Evolutionary conservation across 2,888 invertebrate species (phyloP), one percentile per base, ranked within the genome.

Genomic region (Chrysolina oricalcia): DNA sequence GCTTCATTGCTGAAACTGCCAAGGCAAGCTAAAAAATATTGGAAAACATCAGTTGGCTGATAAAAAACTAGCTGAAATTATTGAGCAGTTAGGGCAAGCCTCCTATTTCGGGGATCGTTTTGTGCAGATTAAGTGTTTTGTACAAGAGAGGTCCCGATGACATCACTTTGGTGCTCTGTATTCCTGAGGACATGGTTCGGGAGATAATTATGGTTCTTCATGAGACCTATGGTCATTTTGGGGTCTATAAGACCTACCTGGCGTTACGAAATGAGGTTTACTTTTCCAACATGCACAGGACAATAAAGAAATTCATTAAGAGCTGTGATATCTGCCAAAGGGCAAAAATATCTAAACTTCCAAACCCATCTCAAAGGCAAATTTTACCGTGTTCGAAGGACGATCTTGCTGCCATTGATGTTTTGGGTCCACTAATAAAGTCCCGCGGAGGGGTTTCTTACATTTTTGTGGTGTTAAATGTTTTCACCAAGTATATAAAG

Each of bases 291-390:
- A 50, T 50, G 19, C 11, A 50, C 2, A 15, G n/a, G 0, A 9
- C 10, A 3, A 50, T 17, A 10, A 19, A 50, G 19, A 50, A 50
- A 17, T 50, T 2, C 50, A 17, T 78, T 50, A 23, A 65, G 15
- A 63, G 53, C 11, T 78, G 74, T 65, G 69, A 65, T 10, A 68
- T 76, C 35, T 78, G 76, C 35, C 76, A 74, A 43, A 76, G 73
- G 23, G 21, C 70, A 11, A 72, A 77, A 67, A 27, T 27, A 27
- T 27, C 27, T 5, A 27, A 27, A 41, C 50, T 64, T 48, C 64
- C 19, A 11, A 62, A 62, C 6, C 23, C 8, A 27, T 13, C 23
- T 8, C 35, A 8, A 6, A 23, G 9, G 21, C 23, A n/a, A 62
- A 27, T 62, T 23, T 23, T n/a, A 13, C 35, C n/a, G 63, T 64